These are phyloP conservation scores for Crepidodera aurea DNA, from an alignment of 2,888 invertebrate genomes.

Conservation along the genomic window DNA sequence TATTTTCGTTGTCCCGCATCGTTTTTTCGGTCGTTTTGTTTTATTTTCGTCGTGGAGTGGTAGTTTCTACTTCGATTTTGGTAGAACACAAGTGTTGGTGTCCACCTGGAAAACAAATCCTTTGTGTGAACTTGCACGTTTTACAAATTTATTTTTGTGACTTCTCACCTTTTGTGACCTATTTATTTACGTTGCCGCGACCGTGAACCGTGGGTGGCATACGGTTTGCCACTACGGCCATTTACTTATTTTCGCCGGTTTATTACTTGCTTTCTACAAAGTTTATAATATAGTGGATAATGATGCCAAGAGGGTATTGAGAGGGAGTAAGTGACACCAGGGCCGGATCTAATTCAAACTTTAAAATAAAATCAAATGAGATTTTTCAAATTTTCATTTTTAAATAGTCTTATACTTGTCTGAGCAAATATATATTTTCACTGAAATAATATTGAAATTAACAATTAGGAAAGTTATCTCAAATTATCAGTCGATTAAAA, in stretches of 20 bases:
- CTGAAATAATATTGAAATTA: too few species aligned
- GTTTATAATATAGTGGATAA: neutral
- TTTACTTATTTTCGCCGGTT: slow-evolving; percentile 7
- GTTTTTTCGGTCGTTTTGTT: slow-evolving; percentile 26
- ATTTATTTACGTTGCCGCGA: slow-evolving; percentile 20
- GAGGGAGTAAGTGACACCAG: neutral
- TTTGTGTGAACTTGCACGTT: slow-evolving; percentile 22
- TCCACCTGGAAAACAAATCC: slow-evolving; percentile 29
- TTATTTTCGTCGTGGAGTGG: slow-evolving; percentile 37
- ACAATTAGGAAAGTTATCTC: too few species aligned
- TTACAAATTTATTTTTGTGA: slow-evolving; percentile 22
- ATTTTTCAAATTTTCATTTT: too few species aligned
- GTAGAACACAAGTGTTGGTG: slow-evolving; percentile 38
- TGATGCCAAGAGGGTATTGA: neutral
- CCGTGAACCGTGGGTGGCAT: slow-evolving; percentile 20
- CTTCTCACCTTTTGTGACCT: slow-evolving; percentile 31
- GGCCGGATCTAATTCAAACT: slow-evolving; percentile 37
- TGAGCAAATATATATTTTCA: too few species aligned
- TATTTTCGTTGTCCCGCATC: slow-evolving; percentile 22
- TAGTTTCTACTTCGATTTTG: slow-evolving; percentile 9
- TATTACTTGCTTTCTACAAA: neutral
- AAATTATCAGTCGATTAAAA: too few species aligned
- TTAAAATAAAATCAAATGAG: slow-evolving; percentile 18
- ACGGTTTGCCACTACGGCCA: slow-evolving; percentile 14
- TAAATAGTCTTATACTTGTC: too few species aligned